Percentiles rank a stretch among this genome's conserved stretches.
These are phyloP conservation scores for Nephila pilipes DNA, from an alignment of 1,140 invertebrate genomes.

Conservation along the genomic window DNA sequence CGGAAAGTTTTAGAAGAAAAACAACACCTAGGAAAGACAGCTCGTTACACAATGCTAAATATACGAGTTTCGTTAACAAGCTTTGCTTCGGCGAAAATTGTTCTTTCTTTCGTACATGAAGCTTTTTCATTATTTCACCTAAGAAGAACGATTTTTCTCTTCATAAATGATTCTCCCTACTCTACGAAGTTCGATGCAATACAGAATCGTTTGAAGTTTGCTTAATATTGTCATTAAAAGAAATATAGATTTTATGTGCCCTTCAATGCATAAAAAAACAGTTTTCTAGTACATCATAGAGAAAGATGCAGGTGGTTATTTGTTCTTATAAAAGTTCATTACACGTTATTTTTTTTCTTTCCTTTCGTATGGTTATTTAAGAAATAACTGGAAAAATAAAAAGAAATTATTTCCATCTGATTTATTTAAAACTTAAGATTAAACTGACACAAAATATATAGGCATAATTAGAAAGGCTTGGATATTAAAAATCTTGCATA, in stretches of 20 bases:
- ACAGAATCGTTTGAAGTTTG: conserved; percentile 40
- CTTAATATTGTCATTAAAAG: conserved; percentile 6
- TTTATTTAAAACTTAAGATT: too few relatives aligned
- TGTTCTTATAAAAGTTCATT: background rate
- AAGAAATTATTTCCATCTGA: too few relatives aligned
- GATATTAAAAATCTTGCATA: too few relatives aligned
- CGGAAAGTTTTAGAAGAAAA: conserved; percentile 41
- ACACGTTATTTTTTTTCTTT: too few relatives aligned
- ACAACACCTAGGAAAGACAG: conserved; percentile 18
- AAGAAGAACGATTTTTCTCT: conserved; percentile 13
- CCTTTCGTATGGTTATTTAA: too few relatives aligned
- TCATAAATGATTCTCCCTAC: conserved; percentile 19
- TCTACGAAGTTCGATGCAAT: background rate
- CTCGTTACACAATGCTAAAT: conserved; percentile 49
- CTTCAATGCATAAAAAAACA: background rate
- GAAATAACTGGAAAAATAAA: too few relatives aligned
- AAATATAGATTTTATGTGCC: background rate
- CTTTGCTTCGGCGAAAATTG: conserved; percentile 12
- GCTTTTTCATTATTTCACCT: conserved; percentile 12
- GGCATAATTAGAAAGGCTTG: too few relatives aligned
- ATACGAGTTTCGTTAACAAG: conserved; percentile 48
- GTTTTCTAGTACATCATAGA: background rate
- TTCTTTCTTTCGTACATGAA: conserved; percentile 4
- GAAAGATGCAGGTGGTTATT: too few relatives aligned
- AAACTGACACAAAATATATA: too few relatives aligned